These are phyloP conservation scores for Sphaerodactylus townsendi DNA, from an alignment of 2,113 vertebrate species.

Conservation along the genomic window DNA sequence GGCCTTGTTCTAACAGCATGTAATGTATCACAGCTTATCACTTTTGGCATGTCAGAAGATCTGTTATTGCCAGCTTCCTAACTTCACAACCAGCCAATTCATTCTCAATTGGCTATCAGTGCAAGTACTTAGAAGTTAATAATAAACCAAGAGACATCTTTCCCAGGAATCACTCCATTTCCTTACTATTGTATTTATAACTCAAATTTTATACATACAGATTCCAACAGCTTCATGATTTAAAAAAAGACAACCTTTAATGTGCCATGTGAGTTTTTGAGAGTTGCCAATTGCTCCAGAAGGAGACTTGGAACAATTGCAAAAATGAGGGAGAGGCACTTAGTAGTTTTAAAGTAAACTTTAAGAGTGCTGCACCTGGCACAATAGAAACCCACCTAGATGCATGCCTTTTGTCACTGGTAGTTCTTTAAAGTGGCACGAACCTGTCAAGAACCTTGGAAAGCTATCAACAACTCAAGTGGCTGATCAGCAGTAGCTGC, in stretches of 20 bases:
- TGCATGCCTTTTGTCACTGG: neutral
- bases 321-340: constrained; percentile 9
- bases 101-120: constrained; percentile 42
- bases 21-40: constrained; percentile 37
- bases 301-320: neutral
- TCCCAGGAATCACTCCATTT: constrained; percentile 17
- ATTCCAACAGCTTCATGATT: neutral
- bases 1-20: constrained; percentile 25
- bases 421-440: neutral
- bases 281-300: neutral
- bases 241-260: neutral
- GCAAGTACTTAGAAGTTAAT: constrained; percentile 23
- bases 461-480: neutral
- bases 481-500: neutral
- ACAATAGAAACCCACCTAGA: neutral
- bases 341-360: constrained; percentile 1
- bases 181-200: neutral
- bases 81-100: constrained; percentile 38
- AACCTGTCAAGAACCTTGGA: neutral
- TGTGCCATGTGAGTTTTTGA: neutral
- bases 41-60: constrained; percentile 47
- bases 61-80: constrained; percentile 42
- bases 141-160: constrained; percentile 15
- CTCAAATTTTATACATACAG: neutral
- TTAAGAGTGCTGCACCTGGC: neutral